A percentile compares a stretch with the other conserved stretches of the same genome.
phyloP scores from a whole-genome alignment of 1,140 invertebrate genomes.

The Nasonia longicornis region DNA sequence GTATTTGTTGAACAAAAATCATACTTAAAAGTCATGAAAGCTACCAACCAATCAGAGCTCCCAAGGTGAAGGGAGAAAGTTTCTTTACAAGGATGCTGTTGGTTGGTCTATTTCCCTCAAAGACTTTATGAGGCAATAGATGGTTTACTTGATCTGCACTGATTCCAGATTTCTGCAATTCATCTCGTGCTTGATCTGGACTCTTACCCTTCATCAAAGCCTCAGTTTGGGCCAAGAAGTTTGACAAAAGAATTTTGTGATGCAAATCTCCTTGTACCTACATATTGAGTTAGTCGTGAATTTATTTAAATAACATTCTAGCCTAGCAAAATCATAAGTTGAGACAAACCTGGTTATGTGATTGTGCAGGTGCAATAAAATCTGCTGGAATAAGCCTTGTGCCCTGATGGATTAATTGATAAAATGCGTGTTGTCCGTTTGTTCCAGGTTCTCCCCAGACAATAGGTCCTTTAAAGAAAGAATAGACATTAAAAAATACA shows the following conservation, averaged over 20 bases:
- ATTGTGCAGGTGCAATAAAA: conserved; percentile 94
- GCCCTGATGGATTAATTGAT: conserved; percentile 95
- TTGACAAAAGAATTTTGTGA: conserved; percentile 93
- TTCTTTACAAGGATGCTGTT: conserved; percentile 97
- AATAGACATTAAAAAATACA: conserved; percentile 21
- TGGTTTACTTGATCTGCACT: conserved; percentile 79
- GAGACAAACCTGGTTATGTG: conserved; percentile 87
- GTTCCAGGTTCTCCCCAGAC: conserved; percentile 95
- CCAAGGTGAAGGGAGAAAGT: conserved; percentile 94
- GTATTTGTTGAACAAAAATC: conserved; percentile 11
- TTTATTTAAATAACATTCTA: conserved; percentile 26
- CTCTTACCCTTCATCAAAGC: conserved; percentile 94
- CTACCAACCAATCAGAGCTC: conserved; percentile 90
- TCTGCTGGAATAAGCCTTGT: conserved; percentile 94
- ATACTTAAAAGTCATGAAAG: conserved; percentile 65
- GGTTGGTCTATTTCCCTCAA: conserved; percentile 96
- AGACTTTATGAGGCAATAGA: conserved; percentile 96
- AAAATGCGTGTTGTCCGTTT: conserved; percentile 99
- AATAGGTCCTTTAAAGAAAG: conserved; percentile 70
- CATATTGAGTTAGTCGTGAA: conserved; percentile 22
- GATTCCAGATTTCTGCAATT: conserved; percentile 81
- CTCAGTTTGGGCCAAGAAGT: conserved; percentile 99
- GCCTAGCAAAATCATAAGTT: not conserved
- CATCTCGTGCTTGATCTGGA: conserved; percentile 79
- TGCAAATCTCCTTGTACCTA: conserved; percentile 70